Conservation (phyloP, 2,113 vertebrate species). For the Gracilinanus agilis region DNA sequence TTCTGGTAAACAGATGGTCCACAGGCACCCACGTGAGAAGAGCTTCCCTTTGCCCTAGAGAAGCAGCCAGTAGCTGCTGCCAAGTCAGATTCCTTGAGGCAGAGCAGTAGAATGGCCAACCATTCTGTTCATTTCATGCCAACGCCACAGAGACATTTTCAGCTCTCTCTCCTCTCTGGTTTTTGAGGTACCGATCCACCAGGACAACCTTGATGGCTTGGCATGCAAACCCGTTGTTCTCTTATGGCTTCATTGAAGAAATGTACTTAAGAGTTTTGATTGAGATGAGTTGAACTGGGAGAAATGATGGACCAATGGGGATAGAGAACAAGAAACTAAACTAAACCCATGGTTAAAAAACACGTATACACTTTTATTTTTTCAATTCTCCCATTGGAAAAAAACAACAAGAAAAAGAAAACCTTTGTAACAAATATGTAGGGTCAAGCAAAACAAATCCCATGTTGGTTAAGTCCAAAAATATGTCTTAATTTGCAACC, state of each 20-base stretch:
- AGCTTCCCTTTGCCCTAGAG: not conserved
- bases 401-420: not conserved
- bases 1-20: not conserved
- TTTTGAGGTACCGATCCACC: not conserved
- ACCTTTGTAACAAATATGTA: not conserved
- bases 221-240: not conserved
- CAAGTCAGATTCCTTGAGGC: conserved; percentile 3
- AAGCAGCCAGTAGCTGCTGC: not conserved
- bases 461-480: not conserved
- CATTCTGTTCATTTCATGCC: not conserved
- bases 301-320: not conserved
- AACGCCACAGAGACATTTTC: not conserved
- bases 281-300: not conserved
- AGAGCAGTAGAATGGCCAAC: not conserved
- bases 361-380: not conserved
- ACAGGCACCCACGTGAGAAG: not conserved
- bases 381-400: not conserved
- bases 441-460: not conserved
- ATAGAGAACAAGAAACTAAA: not conserved
- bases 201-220: not conserved
- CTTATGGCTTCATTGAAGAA: not conserved
- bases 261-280: not conserved
- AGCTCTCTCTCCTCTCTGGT: not conserved
- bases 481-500: not conserved
- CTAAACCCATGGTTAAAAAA: not conserved